phyloP scores from a whole-genome alignment of 2,797 vertebrate species.

The Buphagus erythrorhynchus region DNA sequence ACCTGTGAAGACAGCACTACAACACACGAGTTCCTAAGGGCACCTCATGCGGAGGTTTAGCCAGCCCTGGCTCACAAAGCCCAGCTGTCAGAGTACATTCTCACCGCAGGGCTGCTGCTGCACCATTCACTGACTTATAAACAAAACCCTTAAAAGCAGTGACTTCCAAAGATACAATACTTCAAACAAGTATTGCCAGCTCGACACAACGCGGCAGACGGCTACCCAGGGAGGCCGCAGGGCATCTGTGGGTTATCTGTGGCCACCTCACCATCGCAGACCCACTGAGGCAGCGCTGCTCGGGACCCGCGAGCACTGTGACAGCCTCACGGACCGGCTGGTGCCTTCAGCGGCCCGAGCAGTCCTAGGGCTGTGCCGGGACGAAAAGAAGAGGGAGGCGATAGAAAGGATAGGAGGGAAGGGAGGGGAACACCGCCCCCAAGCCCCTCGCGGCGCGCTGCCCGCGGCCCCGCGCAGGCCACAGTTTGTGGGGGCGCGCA shows the following conservation, averaged over 20 bases:
- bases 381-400: background rate
- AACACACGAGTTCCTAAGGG: background rate
- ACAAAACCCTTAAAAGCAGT: background rate
- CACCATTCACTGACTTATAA: background rate
- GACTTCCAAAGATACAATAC: background rate
- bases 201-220: rapidly evolving
- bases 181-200: rapidly evolving
- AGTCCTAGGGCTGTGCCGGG: background rate
- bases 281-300: background rate
- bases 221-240: background rate
- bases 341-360: background rate
- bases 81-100: background rate
- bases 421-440: background rate
- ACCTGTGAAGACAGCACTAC: background rate
- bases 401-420: background rate
- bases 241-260: too few relatives aligned
- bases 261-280: background rate
- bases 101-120: background rate
- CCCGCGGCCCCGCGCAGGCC: background rate
- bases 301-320: background rate
- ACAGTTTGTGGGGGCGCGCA: background rate
- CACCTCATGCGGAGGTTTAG: background rate
- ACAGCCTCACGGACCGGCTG: background rate
- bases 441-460: background rate
- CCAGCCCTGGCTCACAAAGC: background rate